These are phyloP conservation scores for Sebastes hubbsi DNA, from an alignment of 2,797 vertebrate species.

Conservation along the genomic window DNA sequence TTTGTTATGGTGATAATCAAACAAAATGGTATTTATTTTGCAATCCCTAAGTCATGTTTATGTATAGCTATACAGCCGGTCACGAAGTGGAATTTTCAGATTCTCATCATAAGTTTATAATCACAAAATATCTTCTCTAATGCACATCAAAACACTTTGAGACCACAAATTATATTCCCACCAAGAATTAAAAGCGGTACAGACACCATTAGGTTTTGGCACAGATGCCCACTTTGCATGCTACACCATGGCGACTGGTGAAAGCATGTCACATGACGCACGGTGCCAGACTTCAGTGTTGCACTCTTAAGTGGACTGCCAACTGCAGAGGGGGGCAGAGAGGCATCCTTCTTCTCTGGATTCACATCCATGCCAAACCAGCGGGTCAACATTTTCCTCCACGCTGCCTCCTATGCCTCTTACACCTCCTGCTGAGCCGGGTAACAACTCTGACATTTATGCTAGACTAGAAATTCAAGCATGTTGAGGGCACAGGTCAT, in stretches of 20 bases:
- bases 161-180: background rate
- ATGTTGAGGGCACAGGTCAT: background rate
- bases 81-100: background rate
- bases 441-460: slow-evolving; percentile 70
- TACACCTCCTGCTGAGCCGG: slow-evolving; percentile 81
- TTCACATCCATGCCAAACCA: slow-evolving; percentile 71
- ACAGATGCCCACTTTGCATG: slow-evolving; percentile 47
- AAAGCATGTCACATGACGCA: slow-evolving; percentile 75
- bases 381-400: slow-evolving; percentile 66
- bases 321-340: slow-evolving; percentile 59
- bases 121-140: background rate
- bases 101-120: background rate
- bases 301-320: slow-evolving; percentile 70
- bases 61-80: background rate
- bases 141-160: background rate
- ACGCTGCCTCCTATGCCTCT: slow-evolving; percentile 81
- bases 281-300: slow-evolving; percentile 63
- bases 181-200: background rate
- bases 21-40: background rate
- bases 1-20: background rate
- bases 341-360: slow-evolving; percentile 63
- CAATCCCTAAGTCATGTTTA: background rate
- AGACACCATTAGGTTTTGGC: background rate
- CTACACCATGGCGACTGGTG: slow-evolving; percentile 52
- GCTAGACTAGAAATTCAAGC: background rate